Evolutionary conservation across 2,888 invertebrate genomes (phyloP), one percentile per base, ranked within the genome.

Genomic region (Acleris laterana): DNA sequence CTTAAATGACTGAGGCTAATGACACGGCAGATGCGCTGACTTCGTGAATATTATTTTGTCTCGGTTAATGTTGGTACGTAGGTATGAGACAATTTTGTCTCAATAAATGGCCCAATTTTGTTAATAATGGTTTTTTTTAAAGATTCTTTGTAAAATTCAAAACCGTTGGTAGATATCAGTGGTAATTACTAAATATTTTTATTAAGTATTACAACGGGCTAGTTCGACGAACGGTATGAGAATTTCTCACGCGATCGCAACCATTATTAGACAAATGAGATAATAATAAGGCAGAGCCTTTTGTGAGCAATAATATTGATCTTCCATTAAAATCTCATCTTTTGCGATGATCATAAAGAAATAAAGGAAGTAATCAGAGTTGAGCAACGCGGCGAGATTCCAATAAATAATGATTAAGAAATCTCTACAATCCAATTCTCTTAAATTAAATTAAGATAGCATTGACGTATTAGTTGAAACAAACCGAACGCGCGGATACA

Each of bases 21-120:
- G 92, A 91, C 91, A 87, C 77, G 86, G 83, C 89, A 90, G 90
- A 88, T 91, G 91, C 80, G 82, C 84, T 78, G 81, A 86, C 86
- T 86, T 85, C 82, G 83, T 84, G 81, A 85, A 84, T 87, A 89
- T 84, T 46, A 66, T 66, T 66, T 57, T 85, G 79, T 80, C 75
- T 76, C 68, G 70, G 55, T 55, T 42, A 55, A 55, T 55, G 42
- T 55, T 2, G 16, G 19, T 19, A 20, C 16, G 38, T 53, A 25
- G 25, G 6, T 6, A 38, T 55, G n/a, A 53, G 20, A 19, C 55
- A 20, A 42, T 1, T 11, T 3, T 32, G 32, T 32, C 32, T 32
- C 32, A 9, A 32, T 32, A 32, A 32, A 11, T 32, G 11, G 11
- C 11, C 32, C 32, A 32, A 32, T 38, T 13, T 9, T 4, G 13